Conservation (phyloP, 1,140 invertebrate species). For the Phenacoccus solenopsis region DNA sequence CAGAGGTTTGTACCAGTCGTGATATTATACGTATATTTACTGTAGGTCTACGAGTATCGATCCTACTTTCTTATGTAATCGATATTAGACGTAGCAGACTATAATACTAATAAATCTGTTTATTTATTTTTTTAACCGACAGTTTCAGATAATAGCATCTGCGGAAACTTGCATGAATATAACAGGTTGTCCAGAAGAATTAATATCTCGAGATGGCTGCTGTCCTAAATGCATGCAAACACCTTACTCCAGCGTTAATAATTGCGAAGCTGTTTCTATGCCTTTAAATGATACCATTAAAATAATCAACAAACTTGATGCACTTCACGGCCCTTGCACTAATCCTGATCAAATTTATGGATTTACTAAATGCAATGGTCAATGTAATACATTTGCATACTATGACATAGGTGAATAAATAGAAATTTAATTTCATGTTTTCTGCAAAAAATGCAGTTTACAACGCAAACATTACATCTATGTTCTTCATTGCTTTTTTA, state of each 20-base stretch:
- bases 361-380: slow-evolving; percentile 50
- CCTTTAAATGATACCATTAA: slow-evolving; percentile 40
- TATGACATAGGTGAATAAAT: slow-evolving; percentile 43
- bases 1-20: not conserved
- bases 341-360: slow-evolving; percentile 43
- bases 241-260: slow-evolving; percentile 3
- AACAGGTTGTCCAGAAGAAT: slow-evolving; percentile 40
- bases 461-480: too few species aligned
- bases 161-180: slow-evolving; percentile 45
- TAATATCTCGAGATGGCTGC: slow-evolving; percentile 46
- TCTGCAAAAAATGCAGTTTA: too few species aligned
- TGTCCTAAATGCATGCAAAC: slow-evolving; percentile 46
- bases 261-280: slow-evolving; percentile 41
- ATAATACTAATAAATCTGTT: too few species aligned
- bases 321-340: slow-evolving; percentile 42
- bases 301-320: slow-evolving; percentile 36
- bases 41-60: too few species aligned
- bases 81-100: too few species aligned
- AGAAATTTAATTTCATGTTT: too few species aligned
- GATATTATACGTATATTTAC: slow-evolving; percentile 16
- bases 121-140: not conserved
- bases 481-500: slow-evolving; percentile 27
- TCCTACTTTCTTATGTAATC: too few species aligned
- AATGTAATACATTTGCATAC: slow-evolving; percentile 48
- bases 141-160: not conserved